phyloP scores from a whole-genome alignment of 35 echinoderm and acorn worm genomes.

The Acanthaster planci region DNA sequence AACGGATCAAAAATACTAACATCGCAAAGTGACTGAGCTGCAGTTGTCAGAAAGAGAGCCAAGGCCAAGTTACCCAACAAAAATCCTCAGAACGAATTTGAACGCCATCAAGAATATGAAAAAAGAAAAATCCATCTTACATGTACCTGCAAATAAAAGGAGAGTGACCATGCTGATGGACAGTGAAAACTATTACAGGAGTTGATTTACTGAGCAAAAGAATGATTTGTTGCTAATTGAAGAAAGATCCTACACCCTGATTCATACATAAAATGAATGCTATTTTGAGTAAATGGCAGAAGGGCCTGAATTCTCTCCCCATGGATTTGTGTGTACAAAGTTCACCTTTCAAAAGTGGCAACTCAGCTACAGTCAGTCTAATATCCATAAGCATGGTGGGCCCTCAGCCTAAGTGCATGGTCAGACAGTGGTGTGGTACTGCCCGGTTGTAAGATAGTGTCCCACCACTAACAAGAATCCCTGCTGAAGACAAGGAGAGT shows the following conservation, averaged over 20 bases:
- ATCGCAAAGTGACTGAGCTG: not conserved
- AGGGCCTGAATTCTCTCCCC: not conserved
- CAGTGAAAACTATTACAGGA: conserved; percentile 8
- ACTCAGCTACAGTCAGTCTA: too few relatives aligned
- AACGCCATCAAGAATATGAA: conserved; percentile 11
- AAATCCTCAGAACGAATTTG: not conserved
- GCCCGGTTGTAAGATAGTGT: too few relatives aligned
- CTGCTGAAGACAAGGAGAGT: too few relatives aligned
- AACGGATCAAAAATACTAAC: not conserved
- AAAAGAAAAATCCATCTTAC: conserved; percentile 11
- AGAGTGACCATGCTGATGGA: conserved; percentile 33
- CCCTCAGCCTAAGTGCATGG: too few relatives aligned
- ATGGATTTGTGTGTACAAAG: too few relatives aligned
- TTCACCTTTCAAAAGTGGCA: too few relatives aligned
- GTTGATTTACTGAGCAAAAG: not conserved
- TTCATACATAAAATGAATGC: not conserved
- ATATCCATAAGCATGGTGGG: too few relatives aligned
- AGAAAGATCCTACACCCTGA: not conserved
- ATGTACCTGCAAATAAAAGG: conserved; percentile 19
- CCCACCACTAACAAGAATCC: too few relatives aligned
- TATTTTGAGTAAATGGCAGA: not conserved
- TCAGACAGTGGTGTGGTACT: too few relatives aligned
- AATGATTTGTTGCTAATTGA: not conserved
- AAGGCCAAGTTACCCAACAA: conserved; percentile 11
- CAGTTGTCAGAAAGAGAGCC: not conserved